Percentiles rank a stretch among this genome's conserved stretches.
These are phyloP conservation scores for Dissostichus mawsoni DNA, from an alignment of 2,113 vertebrate species.

Conservation along the genomic window DNA sequence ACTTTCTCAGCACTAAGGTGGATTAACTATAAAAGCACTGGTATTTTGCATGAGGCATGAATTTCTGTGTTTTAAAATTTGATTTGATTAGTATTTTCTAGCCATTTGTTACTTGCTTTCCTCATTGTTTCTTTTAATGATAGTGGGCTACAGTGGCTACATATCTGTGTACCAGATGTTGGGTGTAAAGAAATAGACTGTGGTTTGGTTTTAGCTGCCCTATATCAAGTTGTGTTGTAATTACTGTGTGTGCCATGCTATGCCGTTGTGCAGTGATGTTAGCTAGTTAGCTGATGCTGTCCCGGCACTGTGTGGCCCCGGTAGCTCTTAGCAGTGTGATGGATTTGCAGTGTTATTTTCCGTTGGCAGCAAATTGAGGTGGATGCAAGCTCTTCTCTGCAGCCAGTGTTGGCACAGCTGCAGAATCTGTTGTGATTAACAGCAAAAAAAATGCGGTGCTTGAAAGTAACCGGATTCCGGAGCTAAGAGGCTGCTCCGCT, in stretches of 20 bases:
- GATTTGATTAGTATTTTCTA: constrained; percentile 28
- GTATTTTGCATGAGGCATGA: constrained; percentile 65
- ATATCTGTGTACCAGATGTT: not conserved
- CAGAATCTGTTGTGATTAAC: constrained; percentile 50
- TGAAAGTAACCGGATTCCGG: no score
- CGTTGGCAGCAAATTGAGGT: constrained; percentile 49
- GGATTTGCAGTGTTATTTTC: constrained; percentile 73
- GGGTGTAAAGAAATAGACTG: not conserved
- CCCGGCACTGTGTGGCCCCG: constrained; percentile 15
- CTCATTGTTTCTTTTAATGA: constrained; percentile 15
- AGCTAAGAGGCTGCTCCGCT: no score
- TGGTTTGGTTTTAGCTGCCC: constrained; percentile 10
- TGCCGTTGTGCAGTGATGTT: constrained; percentile 7
- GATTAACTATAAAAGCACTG: constrained; percentile 53
- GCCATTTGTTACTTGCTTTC: constrained; percentile 20
- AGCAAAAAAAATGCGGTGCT: no score
- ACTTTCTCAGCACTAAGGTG: constrained; percentile 23
- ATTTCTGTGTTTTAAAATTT: constrained; percentile 41
- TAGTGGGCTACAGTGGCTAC: not conserved
- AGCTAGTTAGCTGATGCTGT: constrained; percentile 24
- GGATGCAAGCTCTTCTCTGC: constrained; percentile 41
- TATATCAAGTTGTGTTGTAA: constrained; percentile 24
- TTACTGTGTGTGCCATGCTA: constrained; percentile 5
- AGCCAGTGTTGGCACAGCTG: constrained; percentile 41
- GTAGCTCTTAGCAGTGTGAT: constrained; percentile 46